These are phyloP conservation scores for Microcebus griseorufus DNA, from an alignment of 2,113 vertebrate species.

Conservation along the genomic window DNA sequence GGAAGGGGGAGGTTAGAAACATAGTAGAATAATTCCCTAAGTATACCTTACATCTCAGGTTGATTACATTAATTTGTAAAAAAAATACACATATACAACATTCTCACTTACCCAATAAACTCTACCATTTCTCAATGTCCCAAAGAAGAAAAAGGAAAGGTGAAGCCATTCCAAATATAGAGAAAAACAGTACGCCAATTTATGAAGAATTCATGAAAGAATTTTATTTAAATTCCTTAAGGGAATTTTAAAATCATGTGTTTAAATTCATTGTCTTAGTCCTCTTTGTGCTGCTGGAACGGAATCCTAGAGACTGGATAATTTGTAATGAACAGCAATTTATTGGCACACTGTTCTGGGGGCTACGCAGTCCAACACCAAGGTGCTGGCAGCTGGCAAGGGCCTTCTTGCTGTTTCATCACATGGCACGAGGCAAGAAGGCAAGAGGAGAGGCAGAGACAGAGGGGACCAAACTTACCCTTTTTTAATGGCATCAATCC, in stretches of 20 bases:
- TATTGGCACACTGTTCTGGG: background rate
- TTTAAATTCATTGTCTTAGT: background rate
- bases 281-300: background rate
- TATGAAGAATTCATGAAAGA: no score
- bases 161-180: background rate
- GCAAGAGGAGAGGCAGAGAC: background rate
- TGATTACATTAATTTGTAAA: slow-evolving; percentile 3
- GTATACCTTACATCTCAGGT: background rate
- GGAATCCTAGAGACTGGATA: background rate
- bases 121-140: background rate
- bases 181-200: background rate
- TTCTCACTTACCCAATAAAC: slow-evolving; percentile 11
- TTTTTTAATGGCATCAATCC: background rate
- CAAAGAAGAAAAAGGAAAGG: background rate
- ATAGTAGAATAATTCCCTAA: background rate
- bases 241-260: background rate
- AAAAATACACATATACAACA: background rate
- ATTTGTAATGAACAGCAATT: background rate
- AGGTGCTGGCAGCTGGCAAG: background rate
- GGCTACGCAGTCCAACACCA: background rate
- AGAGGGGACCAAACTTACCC: background rate
- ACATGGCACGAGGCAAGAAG: background rate
- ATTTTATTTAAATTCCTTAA: background rate
- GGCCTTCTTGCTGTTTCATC: background rate
- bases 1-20: background rate